These are phyloP conservation scores for Lagorchestes hirsutus DNA, from an alignment of 2,797 vertebrate genomes.

Conservation along the genomic window DNA sequence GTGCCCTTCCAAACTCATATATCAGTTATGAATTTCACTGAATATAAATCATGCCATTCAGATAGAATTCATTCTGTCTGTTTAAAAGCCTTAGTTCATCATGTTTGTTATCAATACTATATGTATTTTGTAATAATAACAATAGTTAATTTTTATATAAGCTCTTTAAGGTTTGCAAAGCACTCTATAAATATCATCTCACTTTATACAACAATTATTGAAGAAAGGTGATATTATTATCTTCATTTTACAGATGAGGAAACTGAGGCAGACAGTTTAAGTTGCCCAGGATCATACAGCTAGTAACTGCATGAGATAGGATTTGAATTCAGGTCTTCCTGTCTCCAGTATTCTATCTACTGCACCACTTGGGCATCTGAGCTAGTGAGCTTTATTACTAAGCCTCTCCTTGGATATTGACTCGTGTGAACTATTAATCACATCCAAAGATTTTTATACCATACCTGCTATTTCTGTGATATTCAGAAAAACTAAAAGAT, in stretches of 20 bases:
- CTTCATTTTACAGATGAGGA: not conserved
- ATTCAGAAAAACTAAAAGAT: not conserved
- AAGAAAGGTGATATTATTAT: not conserved
- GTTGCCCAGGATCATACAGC: not conserved
- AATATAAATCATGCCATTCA: not conserved
- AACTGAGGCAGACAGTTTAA: not conserved
- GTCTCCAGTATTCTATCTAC: not conserved
- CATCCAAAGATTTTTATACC: not conserved
- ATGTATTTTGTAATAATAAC: not conserved
- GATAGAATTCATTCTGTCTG: not conserved
- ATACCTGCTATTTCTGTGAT: not conserved
- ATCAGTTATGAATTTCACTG: not conserved
- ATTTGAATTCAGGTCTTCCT: not conserved
- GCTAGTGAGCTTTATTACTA: not conserved
- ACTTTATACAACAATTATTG: not conserved
- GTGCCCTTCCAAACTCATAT: not conserved
- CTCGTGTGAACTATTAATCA: not conserved
- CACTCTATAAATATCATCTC: not conserved
- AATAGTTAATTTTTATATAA: not conserved
- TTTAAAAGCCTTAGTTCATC: not conserved
- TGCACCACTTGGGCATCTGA: not conserved
- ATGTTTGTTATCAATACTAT: not conserved
- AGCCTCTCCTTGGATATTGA: not conserved
- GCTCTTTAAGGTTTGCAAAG: not conserved
- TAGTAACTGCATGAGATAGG: not conserved